Evolutionary conservation across 2,888 invertebrate species (phyloP), one percentile per base, ranked within the genome.

Genomic region (Esperia sulphurella): DNA sequence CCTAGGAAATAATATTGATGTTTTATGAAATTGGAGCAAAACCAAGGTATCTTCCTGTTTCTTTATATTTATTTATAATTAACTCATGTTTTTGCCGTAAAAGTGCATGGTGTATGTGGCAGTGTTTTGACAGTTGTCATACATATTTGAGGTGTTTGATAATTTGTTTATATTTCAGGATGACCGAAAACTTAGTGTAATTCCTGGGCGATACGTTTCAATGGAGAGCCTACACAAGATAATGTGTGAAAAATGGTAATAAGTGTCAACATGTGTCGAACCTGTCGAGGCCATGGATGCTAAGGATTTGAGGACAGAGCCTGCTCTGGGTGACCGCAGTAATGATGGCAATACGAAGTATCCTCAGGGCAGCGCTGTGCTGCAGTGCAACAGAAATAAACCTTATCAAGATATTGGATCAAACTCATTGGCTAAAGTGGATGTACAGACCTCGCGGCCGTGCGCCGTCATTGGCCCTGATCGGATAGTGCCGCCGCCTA

Each of bases 401-500:
- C 62, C 75, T 52, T 85, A 79, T 75, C 81, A 81, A 57, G 80
- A 83, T 68, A 74, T 75, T 59, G 82, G 79, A 63, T 71, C 80
- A 58, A 80, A 74, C 65, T 63, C 83, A 67, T 63, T 81, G 76
- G 75, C 70, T 60, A 89, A 89, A 75, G 71, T 79, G 74, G 89
- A 89, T 57, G 67, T 71, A 57, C 71, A 69, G 63, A 64, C 68
- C 58, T 60, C 77, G 63, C 79, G 90, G 53, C 90, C 90, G 47
- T 90, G 90, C 66, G 90, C 90, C 58, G 83, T 90, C 58, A 90
- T 90, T 62, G 90, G 90, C 21, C 90, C 90, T 10, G 90, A 90
- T 63, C 68, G 89, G 57, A 74, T 86, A 46, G 64, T 85, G 49
- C 84, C 83, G 46, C 81, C 78, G 40, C 63, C 72, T 41, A 61